These are phyloP conservation scores for Amyelois transitella DNA, from an alignment of 1,140 invertebrate genomes.

Conservation along the genomic window DNA sequence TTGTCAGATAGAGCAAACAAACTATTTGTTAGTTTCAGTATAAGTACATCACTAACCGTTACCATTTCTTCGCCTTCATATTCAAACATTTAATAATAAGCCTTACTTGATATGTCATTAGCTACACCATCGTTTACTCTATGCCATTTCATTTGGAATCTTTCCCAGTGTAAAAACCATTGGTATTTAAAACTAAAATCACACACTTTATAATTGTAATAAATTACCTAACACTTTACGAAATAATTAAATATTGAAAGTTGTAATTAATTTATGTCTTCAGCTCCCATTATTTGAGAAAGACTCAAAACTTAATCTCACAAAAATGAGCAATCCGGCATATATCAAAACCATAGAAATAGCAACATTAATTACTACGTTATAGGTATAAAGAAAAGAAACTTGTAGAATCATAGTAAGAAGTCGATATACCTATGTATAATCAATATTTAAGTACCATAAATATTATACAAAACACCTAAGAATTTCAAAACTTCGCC, in stretches of 20 bases:
- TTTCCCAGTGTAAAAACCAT: conserved; percentile 58
- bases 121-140: conserved; percentile 46
- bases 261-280: conserved; percentile 5
- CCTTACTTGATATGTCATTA: conserved; percentile 71
- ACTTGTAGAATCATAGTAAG: conserved; percentile 38
- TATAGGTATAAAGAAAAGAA: conserved; percentile 42
- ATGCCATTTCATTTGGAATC: conserved; percentile 65
- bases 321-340: neutral
- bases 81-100: conserved; percentile 54
- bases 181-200: conserved; percentile 59
- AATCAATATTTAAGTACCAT: conserved; percentile 59
- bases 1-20: conserved; percentile 53
- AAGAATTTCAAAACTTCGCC: conserved; percentile 54
- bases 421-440: conserved; percentile 50
- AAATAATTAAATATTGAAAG: conserved; percentile 26
- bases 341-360: neutral
- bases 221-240: conserved; percentile 52
- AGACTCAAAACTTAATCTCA: neutral
- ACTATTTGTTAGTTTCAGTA: conserved; percentile 30
- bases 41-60: conserved; percentile 63
- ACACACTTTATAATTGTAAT: conserved; percentile 58
- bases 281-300: neutral
- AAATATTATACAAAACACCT: conserved; percentile 61
- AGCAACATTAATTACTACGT: conserved; percentile 35
- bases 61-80: conserved; percentile 19